Base-by-base conservation (phyloP, 2,113 vertebrate genomes). In the Phocoena phocoena region DNA sequence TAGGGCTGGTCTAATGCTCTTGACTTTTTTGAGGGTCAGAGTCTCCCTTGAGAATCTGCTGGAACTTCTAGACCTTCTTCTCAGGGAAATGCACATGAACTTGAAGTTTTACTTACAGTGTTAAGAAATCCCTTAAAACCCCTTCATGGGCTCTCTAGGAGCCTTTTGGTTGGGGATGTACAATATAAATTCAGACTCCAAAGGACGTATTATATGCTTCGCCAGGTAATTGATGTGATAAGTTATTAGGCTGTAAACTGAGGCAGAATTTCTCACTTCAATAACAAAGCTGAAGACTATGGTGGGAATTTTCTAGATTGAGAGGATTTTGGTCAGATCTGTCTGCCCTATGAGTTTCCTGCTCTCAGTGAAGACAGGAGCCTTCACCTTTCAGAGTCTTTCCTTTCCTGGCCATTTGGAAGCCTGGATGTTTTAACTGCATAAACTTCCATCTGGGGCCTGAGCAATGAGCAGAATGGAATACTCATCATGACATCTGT, bases 1-100 rank as follows among this genome's bases (percentile, higher is more conserved):
- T 92, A 76, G 25, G 50, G 13, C 23, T 95, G 77, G 23, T 95
- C 74, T 73, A 93, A 88, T 84, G 26, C 20, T 88, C 67, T 79
- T 95, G 60, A 96, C 21, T n/a, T 85, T 94, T 97, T 77, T 63
- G 82, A 89, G 58, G 28, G 25, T 76, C 74, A 90, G 1, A 25
- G 6, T 93, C 28, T 87, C 28, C 83, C 92, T 58, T 91, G 55
- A 95, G 80, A 95, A 82, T 74, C 63, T 93, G 12, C 9, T 92
- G 63, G 71, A 82, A 89, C 8, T 25, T 92, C 94, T 83, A 70
- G 62, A 82, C 2, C 8, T 6, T 90, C 26, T 90, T 95, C 62
- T 94, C 38, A 89, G 67, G 73, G 92, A 96, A 93, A 95, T 47
- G 55, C 21, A 50, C 25, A 58, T 33, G 50, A 96, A 36, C 50